Conservation (phyloP, 2,888 invertebrate genomes). For the Bhutanitis thaidina region DNA sequence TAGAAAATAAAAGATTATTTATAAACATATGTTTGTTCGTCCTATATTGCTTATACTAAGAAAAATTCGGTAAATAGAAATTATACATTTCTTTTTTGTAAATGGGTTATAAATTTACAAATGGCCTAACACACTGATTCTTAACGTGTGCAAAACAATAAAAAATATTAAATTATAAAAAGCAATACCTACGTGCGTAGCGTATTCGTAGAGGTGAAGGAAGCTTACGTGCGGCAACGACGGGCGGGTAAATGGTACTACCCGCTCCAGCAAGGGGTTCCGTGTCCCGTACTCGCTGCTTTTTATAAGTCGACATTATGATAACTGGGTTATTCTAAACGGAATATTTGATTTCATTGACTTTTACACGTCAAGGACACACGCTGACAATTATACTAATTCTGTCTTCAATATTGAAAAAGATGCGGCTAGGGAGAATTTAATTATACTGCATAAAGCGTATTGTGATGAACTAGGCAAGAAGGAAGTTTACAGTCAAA, state of each 20-base stretch:
- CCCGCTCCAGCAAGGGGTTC: slow-evolving; percentile 40
- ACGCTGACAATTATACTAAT: slow-evolving; percentile 42
- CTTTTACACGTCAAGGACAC: slow-evolving; percentile 66
- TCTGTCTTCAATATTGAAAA: slow-evolving; percentile 24
- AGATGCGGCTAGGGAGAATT: neutral
- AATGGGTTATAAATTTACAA: too few species aligned
- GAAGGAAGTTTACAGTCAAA: too few species aligned
- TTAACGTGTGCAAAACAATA: too few species aligned
- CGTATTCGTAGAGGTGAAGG: slow-evolving; percentile 46
- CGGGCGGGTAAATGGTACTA: slow-evolving; percentile 66
- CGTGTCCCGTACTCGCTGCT: slow-evolving; percentile 56
- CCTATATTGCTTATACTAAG: too few species aligned
- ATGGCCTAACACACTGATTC: too few species aligned
- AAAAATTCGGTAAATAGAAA: too few species aligned
- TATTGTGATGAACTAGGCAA: neutral
- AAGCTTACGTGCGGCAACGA: slow-evolving; percentile 71
- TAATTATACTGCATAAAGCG: neutral
- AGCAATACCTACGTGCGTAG: slow-evolving; percentile 47
- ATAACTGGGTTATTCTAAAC: slow-evolving; percentile 73
- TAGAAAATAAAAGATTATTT: too few species aligned
- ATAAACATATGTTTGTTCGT: too few species aligned
- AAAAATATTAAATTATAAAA: neutral
- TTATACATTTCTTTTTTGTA: too few species aligned
- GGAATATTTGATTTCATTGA: slow-evolving; percentile 75
- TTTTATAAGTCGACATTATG: slow-evolving; percentile 62